Percentiles rank a stretch among this genome's conserved stretches.
phyloP scores from a whole-genome alignment of 2,888 invertebrate species.

The Tipula unca region DNA sequence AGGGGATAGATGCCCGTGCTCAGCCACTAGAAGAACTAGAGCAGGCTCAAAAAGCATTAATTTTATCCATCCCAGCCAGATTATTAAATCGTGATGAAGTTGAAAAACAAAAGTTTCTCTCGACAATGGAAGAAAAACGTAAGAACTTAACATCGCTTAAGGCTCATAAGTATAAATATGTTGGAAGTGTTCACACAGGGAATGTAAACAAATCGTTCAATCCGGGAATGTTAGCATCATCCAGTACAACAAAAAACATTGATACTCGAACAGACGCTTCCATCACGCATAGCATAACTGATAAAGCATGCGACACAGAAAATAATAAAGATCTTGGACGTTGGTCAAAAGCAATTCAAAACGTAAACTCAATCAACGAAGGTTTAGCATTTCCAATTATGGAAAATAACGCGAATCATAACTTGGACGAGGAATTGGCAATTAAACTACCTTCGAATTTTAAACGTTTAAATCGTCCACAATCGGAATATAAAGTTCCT shows the following conservation, averaged over 20 bases:
- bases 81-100: conserved; percentile 46
- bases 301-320: conserved; percentile 53
- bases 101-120: conserved; percentile 47
- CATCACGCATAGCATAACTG: conserved; percentile 45
- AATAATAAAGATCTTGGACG: conserved; percentile 61
- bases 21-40: conserved; percentile 73
- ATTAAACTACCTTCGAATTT: conserved; percentile 29
- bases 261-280: not conserved
- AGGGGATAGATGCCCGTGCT: conserved; percentile 67
- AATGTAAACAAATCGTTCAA: conserved; percentile 34
- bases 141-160: conserved; percentile 67
- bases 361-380: not conserved
- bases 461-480: conserved; percentile 31
- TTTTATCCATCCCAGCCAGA: conserved; percentile 36
- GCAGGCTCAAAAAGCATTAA: conserved; percentile 60
- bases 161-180: conserved; percentile 54
- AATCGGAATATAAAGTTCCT: conserved; percentile 33
- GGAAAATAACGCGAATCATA: conserved; percentile 23
- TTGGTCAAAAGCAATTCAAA: conserved; percentile 49
- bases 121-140: conserved; percentile 59
- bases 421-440: conserved; percentile 9
- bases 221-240: conserved; percentile 32
- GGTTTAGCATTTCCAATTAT: conserved; percentile 28
- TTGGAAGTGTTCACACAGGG: conserved; percentile 46
- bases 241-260: not conserved